These are phyloP conservation scores for Gnathochromis pfefferi DNA, from an alignment of 2,113 vertebrate genomes.

Conservation along the genomic window DNA sequence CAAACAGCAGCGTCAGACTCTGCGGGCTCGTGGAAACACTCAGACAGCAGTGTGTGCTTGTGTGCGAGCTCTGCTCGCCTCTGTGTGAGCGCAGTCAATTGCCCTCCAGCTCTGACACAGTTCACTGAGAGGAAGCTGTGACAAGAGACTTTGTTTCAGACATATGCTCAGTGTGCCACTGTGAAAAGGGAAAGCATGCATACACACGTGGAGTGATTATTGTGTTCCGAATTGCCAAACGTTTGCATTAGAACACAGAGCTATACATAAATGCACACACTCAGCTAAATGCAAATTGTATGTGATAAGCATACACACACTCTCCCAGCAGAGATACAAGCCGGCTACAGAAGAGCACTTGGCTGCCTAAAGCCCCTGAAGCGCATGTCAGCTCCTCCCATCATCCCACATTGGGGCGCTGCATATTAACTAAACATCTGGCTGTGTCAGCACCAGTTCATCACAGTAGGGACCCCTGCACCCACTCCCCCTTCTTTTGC, in stretches of 20 bases:
- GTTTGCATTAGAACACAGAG: neutral
- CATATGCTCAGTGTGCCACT: slow-evolving; percentile 4
- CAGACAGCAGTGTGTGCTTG: slow-evolving; percentile 17
- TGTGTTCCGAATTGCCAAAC: neutral
- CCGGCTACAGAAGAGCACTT: slow-evolving; percentile 19
- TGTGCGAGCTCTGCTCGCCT: neutral
- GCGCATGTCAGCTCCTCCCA: slow-evolving; percentile 47
- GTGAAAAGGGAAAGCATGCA: neutral
- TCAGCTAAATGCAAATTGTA: slow-evolving; percentile 29
- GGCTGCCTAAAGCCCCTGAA: slow-evolving; percentile 48
- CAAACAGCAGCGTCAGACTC: slow-evolving; percentile 10
- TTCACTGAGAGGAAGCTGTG: slow-evolving; percentile 24
- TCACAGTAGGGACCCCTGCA: slow-evolving; percentile 36
- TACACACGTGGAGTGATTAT: neutral
- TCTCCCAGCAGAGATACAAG: slow-evolving; percentile 9
- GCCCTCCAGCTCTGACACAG: slow-evolving; percentile 24
- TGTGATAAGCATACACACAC: neutral
- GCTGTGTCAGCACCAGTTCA: slow-evolving; percentile 62
- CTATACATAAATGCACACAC: neutral
- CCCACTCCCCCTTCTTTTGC: neutral
- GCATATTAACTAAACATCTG: slow-evolving; percentile 65
- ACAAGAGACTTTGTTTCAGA: slow-evolving; percentile 17
- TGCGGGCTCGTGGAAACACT: neutral
- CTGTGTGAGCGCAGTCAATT: neutral
- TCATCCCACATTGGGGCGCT: slow-evolving; percentile 33